Percentiles rank a stretch among this genome's conserved stretches.
Conservation (phyloP, 2,113 vertebrate genomes). For the Helogale parvula region DNA sequence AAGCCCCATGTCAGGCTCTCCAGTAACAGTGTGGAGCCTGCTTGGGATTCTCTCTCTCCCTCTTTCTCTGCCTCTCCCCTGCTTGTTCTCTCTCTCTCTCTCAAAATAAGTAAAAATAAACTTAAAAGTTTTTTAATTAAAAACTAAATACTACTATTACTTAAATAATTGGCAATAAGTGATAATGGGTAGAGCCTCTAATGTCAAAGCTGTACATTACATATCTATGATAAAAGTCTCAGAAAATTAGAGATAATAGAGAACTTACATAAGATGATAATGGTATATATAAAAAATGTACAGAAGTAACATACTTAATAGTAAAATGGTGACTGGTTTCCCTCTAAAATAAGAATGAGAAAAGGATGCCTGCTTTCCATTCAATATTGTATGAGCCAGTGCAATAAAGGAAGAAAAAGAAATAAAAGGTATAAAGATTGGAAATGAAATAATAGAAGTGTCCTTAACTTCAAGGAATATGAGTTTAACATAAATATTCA, state of each 20-base stretch:
- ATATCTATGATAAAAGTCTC: neutral
- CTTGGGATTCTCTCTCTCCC: no score
- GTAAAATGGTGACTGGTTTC: slow-evolving; percentile 2
- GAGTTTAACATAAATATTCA: neutral
- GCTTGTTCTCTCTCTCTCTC: no score
- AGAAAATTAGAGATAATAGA: neutral
- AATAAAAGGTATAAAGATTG: neutral
- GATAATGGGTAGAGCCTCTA: neutral
- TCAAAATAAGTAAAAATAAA: no score
- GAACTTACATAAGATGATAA: neutral
- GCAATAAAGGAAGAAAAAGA: slow-evolving; percentile 6
- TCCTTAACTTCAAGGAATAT: neutral
- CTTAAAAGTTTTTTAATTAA: no score
- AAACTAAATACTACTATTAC: neutral
- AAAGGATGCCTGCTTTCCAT: neutral
- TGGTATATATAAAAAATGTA: neutral
- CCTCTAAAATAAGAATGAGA: neutral
- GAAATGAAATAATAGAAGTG: neutral
- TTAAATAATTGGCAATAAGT: neutral
- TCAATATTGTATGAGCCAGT: neutral
- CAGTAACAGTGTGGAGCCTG: no score
- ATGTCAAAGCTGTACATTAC: neutral
- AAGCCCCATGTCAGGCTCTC: no score
- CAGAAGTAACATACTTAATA: neutral
- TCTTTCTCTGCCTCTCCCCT: no score